Evolutionary conservation across 64 coral and sea anemone species (phyloP), one percentile per base, ranked within the genome.

Genomic region (Montipora capricornis): DNA sequence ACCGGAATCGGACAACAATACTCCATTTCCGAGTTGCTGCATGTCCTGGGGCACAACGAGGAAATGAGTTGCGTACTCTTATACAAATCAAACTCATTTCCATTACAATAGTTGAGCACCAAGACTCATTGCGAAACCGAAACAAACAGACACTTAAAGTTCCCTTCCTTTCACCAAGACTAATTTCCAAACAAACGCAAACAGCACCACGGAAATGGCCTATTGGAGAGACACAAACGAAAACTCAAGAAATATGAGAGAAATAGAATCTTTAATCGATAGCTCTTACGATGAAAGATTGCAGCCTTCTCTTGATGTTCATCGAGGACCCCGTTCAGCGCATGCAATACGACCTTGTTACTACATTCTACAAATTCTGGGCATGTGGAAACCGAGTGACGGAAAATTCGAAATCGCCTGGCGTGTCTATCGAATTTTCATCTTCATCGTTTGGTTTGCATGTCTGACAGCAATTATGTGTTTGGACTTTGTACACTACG

Each of bases 401-500:
- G 75, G 74, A 29, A 78, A 78, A 46, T 95, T 76, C 26, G 59
- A 87, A 61, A 49, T 92, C 1, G 44, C n/a, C 9, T 95, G 94
- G 94, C 24, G 52, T 4, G 49, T 88, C 64, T 95, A 95, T 74
- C 64, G 76, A 2, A 29, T 10, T 62, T 9, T 87, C 60, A 82
- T 80, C 20, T 79, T 22, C 19, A 12, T 95, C 14, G 14, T 95
- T 8, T 95, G 94, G 94, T n/a, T 95, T 7, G 94, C 11, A 49
- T 68, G 81, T 70, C 81, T 95, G 11, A 73, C 6, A 50, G 94
- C 80, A 47, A 68, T 95, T 14, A 87, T 91, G 89, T 95, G 94
- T 81, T 74, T 95, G 75, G 94, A 95, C 79, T 95, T 95, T 87
- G 82, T 95, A 3, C 94, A 95, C 82, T 81, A 95, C 46, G 94